A percentile compares a stretch with the other conserved stretches of the same genome.
Evolutionary conservation across 2,888 invertebrate genomes (phyloP).

Genomic region (Habrosyne pyritoides): DNA sequence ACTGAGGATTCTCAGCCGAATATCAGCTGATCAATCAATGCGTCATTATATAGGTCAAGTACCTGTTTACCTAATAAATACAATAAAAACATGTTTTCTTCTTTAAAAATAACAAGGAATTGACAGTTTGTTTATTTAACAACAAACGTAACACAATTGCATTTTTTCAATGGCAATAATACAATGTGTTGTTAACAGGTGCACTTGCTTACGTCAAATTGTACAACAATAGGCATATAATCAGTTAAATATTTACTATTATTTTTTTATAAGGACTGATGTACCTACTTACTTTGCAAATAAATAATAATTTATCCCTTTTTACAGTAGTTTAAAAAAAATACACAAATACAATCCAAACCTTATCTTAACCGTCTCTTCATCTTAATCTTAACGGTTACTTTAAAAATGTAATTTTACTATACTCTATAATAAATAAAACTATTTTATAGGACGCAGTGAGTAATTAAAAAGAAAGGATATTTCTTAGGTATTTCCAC

Average conservation of each 20-base stretch:
- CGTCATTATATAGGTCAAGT: neutral
- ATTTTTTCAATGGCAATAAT: neutral
- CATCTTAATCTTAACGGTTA: too few species aligned
- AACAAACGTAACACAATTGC: neutral
- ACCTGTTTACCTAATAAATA: constrained; percentile 5
- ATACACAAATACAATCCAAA: too few species aligned
- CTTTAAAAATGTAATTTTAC: too few species aligned
- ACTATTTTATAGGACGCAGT: neutral
- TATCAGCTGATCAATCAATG: neutral
- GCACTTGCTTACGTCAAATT: neutral
- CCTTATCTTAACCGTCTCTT: too few species aligned
- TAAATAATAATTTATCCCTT: too few species aligned
- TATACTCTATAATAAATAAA: too few species aligned
- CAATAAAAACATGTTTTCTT: constrained; percentile 5
- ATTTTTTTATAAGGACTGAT: too few species aligned
- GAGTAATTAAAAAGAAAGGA: neutral
- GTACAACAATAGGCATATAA: neutral
- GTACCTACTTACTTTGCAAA: neutral
- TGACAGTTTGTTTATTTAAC: neutral
- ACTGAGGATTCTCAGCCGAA: too few species aligned
- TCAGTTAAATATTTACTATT: neutral
- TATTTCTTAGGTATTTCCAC: constrained; percentile 6
- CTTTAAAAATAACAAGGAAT: neutral
- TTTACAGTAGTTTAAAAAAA: too few species aligned
- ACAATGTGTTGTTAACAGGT: neutral